Conservation (phyloP, 2,888 invertebrate genomes). For the Phlogophora meticulosa region DNA sequence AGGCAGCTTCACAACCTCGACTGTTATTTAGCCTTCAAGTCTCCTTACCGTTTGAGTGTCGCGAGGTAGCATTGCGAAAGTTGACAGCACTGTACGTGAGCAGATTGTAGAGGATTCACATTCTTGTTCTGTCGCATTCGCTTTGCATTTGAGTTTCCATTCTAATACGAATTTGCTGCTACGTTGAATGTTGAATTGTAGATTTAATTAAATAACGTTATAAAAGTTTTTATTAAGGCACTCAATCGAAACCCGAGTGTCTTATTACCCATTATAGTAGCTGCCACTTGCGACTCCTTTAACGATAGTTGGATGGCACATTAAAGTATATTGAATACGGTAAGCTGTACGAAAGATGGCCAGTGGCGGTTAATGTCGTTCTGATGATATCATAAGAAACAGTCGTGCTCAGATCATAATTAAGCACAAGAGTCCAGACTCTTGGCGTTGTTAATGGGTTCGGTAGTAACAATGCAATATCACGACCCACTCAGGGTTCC, state of each 20-base stretch:
- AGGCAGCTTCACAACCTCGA: slow-evolving; percentile 77
- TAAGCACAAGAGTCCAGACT: slow-evolving; percentile 76
- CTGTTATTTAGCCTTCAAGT: slow-evolving; percentile 85
- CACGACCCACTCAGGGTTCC: slow-evolving; percentile 82
- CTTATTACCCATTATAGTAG: slow-evolving; percentile 67
- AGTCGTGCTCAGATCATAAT: slow-evolving; percentile 77
- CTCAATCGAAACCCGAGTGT: slow-evolving; percentile 62
- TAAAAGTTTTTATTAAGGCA: slow-evolving; percentile 68
- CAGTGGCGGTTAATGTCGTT: slow-evolving; percentile 58
- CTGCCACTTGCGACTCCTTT: slow-evolving; percentile 58
- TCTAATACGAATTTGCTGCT: slow-evolving; percentile 73
- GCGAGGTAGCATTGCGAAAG: slow-evolving; percentile 90
- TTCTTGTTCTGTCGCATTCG: slow-evolving; percentile 77
- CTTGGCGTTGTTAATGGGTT: slow-evolving; percentile 80
- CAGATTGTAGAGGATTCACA: slow-evolving; percentile 81
- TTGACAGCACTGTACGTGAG: slow-evolving; percentile 88
- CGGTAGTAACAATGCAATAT: slow-evolving; percentile 84
- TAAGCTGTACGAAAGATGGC: slow-evolving; percentile 66
- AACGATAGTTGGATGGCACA: slow-evolving; percentile 69
- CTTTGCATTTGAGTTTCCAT: slow-evolving; percentile 82
- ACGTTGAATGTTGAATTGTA: slow-evolving; percentile 56
- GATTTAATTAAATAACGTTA: slow-evolving; percentile 69
- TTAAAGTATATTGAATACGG: slow-evolving; percentile 73
- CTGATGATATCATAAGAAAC: slow-evolving; percentile 76
- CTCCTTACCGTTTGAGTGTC: slow-evolving; percentile 84